These are phyloP conservation scores for Pan troglodytes DNA, from an alignment of 2,113 vertebrate species.

Conservation along the genomic window NHGRI_mPanTro3-v2.1_pri NC_072409.2:102788001-102788500, in stretches of 20 bases:
- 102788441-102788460: conserved; percentile 24
- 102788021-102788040: background rate
- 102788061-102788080: conserved; percentile 24
- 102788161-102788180: conserved; percentile 40
- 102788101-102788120: background rate
- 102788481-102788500: conserved; percentile 5
- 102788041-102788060: background rate
- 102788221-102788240: conserved; percentile 59
- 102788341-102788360: background rate
- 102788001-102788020: background rate
- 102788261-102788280: conserved; percentile 59
- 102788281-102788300: conserved; percentile 47
- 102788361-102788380: background rate
- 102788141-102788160: conserved; percentile 61
- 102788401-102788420: background rate
- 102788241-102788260: conserved; percentile 64
- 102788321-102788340: conserved; percentile 21
- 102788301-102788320: conserved; percentile 49
- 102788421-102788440: conserved; percentile 1
- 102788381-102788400: background rate
- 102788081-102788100: conserved; percentile 1
- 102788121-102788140: background rate
- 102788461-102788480: background rate
- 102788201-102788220: conserved; percentile 61
- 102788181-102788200: conserved; percentile 63